Evolutionary conservation across 1,140 invertebrate species (phyloP), one percentile per base, ranked within the genome.

Genomic region (Drosophila navojoa): DNA sequence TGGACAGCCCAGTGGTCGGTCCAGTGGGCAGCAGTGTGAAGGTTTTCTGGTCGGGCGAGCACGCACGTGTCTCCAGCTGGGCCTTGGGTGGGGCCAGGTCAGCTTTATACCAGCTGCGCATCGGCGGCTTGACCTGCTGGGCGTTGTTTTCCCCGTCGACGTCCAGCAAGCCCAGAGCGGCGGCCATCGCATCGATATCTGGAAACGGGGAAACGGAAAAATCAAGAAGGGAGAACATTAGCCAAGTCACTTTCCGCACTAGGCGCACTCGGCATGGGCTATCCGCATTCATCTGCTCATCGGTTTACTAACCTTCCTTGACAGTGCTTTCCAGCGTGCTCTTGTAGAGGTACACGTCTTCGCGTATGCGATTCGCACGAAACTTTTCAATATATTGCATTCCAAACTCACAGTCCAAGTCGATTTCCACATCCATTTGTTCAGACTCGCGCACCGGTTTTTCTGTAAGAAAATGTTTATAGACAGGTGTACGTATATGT

Each of bases 401-500:
- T n/a, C 76, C 68, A 4, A 82, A 44, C 25, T 82, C 80, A 5
- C 60, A 79, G 44, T 82, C 80, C 15, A 84, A 44, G n/a, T 82
- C 80, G 0, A 72, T 44, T 5, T 82, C 80, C 9, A n/a, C 3
- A 0, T 68, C 67, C 10, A 13, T 13, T 5, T 15, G n/a, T 13
- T 7, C 16, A 7, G 29, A 5, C 5, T 54, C 32, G 15, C 7
- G 19, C 5, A 3, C 49, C 29, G 32, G 5, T 13, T 58, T n/a
- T 25, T 67, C 77, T 80, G 54, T 5, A 45, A 52, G 11, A 3
- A 29, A 29, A 29, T n/a, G 22, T 47, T 10, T 25, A n/a, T 7
- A 45, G 10, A 10, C 4, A 29, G 5, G 5, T 29, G 4, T 27
- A 27, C 4, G 4, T 27, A 5, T 15, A 13, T 35, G 3, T 32